phyloP scores from a whole-genome alignment of 1,140 invertebrate species.

The Metopolophium dirhodum region DNA sequence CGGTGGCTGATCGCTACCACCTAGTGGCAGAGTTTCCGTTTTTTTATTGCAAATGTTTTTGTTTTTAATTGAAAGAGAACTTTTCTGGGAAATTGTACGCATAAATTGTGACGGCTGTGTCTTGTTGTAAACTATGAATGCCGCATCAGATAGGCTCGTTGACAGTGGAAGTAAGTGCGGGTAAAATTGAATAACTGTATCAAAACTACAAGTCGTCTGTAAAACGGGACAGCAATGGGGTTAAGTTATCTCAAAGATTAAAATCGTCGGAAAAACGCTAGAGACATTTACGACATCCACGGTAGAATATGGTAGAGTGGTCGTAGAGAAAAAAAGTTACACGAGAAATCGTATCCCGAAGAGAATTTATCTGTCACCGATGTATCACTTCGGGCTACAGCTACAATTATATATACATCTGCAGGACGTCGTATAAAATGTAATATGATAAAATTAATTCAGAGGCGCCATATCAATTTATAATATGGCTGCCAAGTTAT shows the following conservation, averaged over 20 bases:
- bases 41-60: not conserved
- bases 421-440: not conserved
- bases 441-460: not conserved
- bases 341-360: not conserved
- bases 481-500: not conserved
- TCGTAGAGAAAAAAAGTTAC: not conserved
- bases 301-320: not conserved
- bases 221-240: not conserved
- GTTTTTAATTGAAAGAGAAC: not conserved
- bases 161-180: not conserved
- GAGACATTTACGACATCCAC: not conserved
- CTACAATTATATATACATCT: not conserved
- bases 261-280: not conserved
- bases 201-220: not conserved
- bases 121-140: not conserved
- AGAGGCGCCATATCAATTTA: not conserved
- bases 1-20: not conserved
- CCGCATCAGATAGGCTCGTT: not conserved
- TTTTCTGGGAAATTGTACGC: not conserved
- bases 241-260: conserved; percentile 9
- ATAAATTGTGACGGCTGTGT: not conserved
- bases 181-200: not conserved
- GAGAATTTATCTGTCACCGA: not conserved
- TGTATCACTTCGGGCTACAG: not conserved
- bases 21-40: no score